Conservation (phyloP, 2,797 vertebrate genomes). For the Anguilla megastoma region DNA sequence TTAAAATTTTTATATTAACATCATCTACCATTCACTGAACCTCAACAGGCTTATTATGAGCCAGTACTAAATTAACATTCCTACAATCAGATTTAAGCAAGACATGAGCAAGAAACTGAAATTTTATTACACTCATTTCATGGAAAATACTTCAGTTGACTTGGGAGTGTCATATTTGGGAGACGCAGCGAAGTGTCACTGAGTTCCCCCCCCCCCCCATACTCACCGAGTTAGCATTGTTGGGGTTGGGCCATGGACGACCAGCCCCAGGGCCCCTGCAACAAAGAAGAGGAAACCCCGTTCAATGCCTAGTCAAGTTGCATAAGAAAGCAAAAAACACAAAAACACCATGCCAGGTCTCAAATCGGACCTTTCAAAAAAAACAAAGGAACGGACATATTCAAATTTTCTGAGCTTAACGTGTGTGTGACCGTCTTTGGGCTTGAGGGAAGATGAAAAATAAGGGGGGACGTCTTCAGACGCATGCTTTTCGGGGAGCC, state of each 20-base stretch:
- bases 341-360: slow-evolving; percentile 13
- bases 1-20: not conserved
- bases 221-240: slow-evolving; percentile 98
- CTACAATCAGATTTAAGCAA: not conserved
- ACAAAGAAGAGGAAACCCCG: slow-evolving; percentile 22
- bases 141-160: not conserved
- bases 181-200: not conserved
- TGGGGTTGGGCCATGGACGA: slow-evolving; percentile 97
- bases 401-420: not conserved
- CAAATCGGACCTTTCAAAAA: not conserved
- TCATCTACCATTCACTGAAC: not conserved
- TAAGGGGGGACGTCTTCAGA: not conserved
- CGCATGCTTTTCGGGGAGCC: not conserved
- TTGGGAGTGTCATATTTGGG: not conserved
- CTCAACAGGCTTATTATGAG: not conserved
- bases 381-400: not conserved
- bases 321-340: slow-evolving; percentile 18
- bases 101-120: not conserved
- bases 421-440: not conserved
- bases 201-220: not conserved
- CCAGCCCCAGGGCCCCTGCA: slow-evolving; percentile 92
- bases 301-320: not conserved
- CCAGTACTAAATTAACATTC: not conserved
- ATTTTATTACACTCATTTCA: not conserved
- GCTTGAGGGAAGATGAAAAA: not conserved